Evolutionary conservation across 2,113 vertebrate genomes (phyloP), one percentile per base, ranked within the genome.

Genomic region (Carollia perspicillata): DNA sequence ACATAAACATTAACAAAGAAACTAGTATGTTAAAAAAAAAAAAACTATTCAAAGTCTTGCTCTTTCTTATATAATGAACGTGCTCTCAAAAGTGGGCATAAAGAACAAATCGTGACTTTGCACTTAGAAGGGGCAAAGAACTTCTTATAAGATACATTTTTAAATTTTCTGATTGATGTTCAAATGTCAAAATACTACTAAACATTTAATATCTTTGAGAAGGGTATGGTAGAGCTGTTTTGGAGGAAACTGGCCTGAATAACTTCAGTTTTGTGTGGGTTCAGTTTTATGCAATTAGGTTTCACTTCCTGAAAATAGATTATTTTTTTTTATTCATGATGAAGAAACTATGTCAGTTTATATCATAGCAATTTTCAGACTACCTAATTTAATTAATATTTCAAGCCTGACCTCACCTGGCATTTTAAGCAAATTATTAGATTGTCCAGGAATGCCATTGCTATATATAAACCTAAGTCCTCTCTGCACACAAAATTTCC

Each of bases 301-400:
- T 96, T 97, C 88, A 94, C 96, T 98, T 97, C 88, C 97, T 97
- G 47, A 68, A 68, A 91, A 94, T 1, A 96, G 28, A 83, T 58
- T 28, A 63, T 84, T 95, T 85, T 94, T 83, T 92, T 91, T n/a
- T 90, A 93, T 80, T 16, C 49, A 33, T 3, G 60, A 33, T 75
- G 74, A 95, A 93, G 66, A 92, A 93, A 89, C 8, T n/a, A 33
- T 49, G n/a, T 42, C 44, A 69, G 47, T 93, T 95, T 90, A 74
- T 74, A 74, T 84, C 58, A 95, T 0, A 78, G 78, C 37, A 83
- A 75, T 85, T 89, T 97, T 95, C 81, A 84, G 89, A 28, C 33
- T 75, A 88, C 28, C 28, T 53, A 83, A 65, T 71, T 93, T 81
- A 84, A 90, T 94, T 71, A 44, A 83, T 8, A 30, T 87, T 68